Evolutionary conservation across 2,113 vertebrate species (phyloP).

Genomic region (Catharus minimus): DNA sequence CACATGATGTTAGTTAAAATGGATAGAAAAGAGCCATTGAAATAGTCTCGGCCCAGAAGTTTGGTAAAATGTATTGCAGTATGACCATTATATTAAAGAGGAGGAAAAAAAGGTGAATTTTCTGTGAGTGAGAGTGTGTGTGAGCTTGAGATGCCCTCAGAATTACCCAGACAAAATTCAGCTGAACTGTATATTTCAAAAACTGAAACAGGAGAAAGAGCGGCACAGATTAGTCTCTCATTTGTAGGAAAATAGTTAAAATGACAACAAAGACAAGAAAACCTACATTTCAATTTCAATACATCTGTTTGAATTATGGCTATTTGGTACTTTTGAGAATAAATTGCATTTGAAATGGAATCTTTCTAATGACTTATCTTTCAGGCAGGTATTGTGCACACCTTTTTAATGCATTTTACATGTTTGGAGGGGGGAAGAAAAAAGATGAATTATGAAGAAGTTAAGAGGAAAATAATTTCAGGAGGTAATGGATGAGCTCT

Average conservation of each 20-base stretch:
- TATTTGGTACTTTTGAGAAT: constrained; percentile 71
- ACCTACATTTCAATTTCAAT: constrained; percentile 72
- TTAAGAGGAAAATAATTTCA: constrained; percentile 84
- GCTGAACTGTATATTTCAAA: constrained; percentile 36
- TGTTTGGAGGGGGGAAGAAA: constrained; percentile 68
- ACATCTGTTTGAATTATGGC: constrained; percentile 70
- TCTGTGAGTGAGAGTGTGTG: not conserved
- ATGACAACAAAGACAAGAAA: constrained; percentile 69
- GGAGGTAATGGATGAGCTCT: constrained; percentile 82
- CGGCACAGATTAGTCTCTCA: constrained; percentile 36
- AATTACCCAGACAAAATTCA: constrained; percentile 45
- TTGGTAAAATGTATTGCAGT: constrained; percentile 8
- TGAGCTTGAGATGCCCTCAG: constrained; percentile 3
- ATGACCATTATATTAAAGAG: not conserved
- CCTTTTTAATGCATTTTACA: constrained; percentile 73
- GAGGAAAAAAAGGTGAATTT: not conserved
- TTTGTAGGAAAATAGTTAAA: constrained; percentile 71
- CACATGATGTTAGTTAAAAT: not conserved
- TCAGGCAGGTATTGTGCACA: constrained; percentile 71
- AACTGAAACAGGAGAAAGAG: constrained; percentile 13
- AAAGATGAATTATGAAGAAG: constrained; percentile 79
- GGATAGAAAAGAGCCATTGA: not conserved
- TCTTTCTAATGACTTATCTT: constrained; percentile 76
- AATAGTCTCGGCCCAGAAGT: not conserved
- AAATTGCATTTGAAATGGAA: constrained; percentile 78